A percentile compares a stretch with the other conserved stretches of the same genome.
phyloP scores from a whole-genome alignment of 2,888 invertebrate species.

The Anodontia alba region DNA sequence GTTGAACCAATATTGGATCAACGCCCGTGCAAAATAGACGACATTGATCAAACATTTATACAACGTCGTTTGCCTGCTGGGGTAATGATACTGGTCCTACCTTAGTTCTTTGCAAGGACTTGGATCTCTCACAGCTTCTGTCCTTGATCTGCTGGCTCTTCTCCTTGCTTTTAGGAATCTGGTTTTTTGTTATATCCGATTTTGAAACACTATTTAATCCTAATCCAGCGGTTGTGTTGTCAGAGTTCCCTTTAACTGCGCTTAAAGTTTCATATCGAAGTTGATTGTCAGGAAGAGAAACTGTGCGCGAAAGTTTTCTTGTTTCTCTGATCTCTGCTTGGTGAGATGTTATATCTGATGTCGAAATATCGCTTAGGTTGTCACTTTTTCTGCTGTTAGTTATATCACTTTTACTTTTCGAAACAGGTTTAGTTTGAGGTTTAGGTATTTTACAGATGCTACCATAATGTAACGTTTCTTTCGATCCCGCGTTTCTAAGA shows the following conservation, averaged over 20 bases:
- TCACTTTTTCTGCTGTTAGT: neutral
- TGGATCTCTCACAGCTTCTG: neutral
- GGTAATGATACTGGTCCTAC: too few relatives aligned
- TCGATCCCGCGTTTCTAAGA: neutral
- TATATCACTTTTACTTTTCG: neutral
- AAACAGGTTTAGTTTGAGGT: neutral
- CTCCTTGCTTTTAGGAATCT: neutral
- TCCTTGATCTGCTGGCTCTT: neutral
- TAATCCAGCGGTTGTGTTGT: neutral
- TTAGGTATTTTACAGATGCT: neutral
- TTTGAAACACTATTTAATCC: neutral
- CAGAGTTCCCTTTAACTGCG: neutral
- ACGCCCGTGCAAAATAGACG: too few relatives aligned
- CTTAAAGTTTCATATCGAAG: neutral
- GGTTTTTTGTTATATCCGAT: neutral
- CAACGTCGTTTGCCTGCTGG: too few relatives aligned
- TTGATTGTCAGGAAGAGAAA: neutral
- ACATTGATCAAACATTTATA: too few relatives aligned
- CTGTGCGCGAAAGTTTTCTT: neutral
- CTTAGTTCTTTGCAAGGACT: neutral
- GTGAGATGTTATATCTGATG: too few relatives aligned
- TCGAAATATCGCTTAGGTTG: neutral
- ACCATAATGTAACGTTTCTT: neutral
- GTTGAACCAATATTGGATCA: too few relatives aligned
- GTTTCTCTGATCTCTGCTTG: neutral